Base-by-base conservation (phyloP, 2,797 vertebrate species). In the Darevskia nairensis region DNA sequence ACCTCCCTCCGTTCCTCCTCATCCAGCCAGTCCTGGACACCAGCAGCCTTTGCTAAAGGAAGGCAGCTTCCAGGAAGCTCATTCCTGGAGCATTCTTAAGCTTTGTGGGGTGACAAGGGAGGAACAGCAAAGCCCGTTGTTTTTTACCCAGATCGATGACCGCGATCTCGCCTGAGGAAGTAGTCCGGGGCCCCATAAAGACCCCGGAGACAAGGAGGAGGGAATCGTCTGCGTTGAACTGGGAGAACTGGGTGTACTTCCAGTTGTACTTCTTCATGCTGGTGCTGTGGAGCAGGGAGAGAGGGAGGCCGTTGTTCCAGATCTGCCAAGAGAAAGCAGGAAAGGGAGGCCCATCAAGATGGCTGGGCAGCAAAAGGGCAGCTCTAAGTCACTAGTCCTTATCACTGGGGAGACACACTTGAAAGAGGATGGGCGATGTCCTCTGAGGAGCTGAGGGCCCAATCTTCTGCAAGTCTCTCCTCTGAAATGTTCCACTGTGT, bases 201-300 rank as follows among this genome's bases (percentile, higher is more conserved):
- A 99, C 98, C 6, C 99, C 99, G 0, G 99, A 99, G 39, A 99
- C 98, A 44, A 99, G 96, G 72, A 99, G 97, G 83, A 99, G 97
- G 3, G 98, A 98, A 95, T 99, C 99, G 0, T 99, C 99, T 0
- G 97, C 96, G 75, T 99, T 99, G 95, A 99, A 99, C 97, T 99
- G 99, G 89, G 99, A 99, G 96, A 99, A 99, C 96, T 99, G 99
- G 5, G 99, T 99, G 96, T 99, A 99, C 94, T 98, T 99, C 99
- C 99, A 99, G 95, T 99, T 99, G 95, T 98, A 99, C 0, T 98
- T 97, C 13, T 98, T 97, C 99, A 99, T 99, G 95, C 98, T 99
- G 75, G 97, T 97, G 82, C 98, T 99, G 96, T 99, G 98, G 90
- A 98, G 98, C 96, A 99, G 94, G 8, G 98, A 96, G 90, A 99